Evolutionary conservation across 1,140 invertebrate genomes (phyloP), one percentile per base, ranked within the genome.

Genomic region (Drosophila leontia): DNA sequence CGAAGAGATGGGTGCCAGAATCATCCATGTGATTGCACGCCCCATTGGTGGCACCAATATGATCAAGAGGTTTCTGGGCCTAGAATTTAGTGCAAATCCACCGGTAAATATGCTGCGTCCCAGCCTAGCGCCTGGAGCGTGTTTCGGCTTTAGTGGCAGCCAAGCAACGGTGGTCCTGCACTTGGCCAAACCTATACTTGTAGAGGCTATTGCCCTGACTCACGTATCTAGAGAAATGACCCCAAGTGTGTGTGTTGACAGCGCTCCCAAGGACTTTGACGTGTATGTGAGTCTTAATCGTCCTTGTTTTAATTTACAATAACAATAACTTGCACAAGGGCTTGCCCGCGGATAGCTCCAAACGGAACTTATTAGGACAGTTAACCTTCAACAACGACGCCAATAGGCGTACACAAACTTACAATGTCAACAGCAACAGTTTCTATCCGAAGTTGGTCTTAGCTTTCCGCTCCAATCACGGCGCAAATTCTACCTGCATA

Each of bases 181-280:
- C 4, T 51, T 92, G 47, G 82, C 84, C 13, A 75, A 75, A 15
- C 4, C 35, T 13, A 87, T 92, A 34, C 26, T 63, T 6, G 72
- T 92, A 15, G 78, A 92, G 13, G 48, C 59, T 41, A 74, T 92
- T 7, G 9, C 57, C 15, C 13, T 92, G 12, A 78, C 69, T 6
- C 91, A 92, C 41, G 55, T 91, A 13, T 11, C 87, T 3, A 86
- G 71, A 15, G 82, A 83, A 15, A 70, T 77, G 74, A 83, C 82
- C 0, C 91, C 91, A 3, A 64, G 34, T 5, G 11, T 50, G 7
- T 72, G 77, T 37, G 77, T 64, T 0, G 56, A 70, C 17, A 92
- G 78, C 63, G 91, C 91, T 8, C 91, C 91, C 3, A 92, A 92
- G 8, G 71, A 83, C 3, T 92, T 92, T 34, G 59, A 86, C 11